Percentiles rank a stretch among this genome's conserved stretches.
Evolutionary conservation across 2,888 invertebrate genomes (phyloP).

Genomic region (Adela reaumurella): DNA sequence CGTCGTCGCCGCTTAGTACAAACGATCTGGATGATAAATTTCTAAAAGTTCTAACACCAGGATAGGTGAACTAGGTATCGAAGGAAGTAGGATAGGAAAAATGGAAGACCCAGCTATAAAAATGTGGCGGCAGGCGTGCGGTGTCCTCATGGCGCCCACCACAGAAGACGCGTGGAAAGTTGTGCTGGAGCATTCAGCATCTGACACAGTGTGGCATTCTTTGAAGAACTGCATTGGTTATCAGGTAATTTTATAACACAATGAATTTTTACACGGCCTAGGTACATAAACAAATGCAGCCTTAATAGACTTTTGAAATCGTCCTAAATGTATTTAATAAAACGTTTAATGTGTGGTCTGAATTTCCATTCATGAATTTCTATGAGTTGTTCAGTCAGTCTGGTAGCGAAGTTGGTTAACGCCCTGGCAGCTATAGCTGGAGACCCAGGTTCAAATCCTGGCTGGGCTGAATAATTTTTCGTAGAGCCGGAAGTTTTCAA

Average conservation of each 20-base stretch:
- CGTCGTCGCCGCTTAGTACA: too few species aligned
- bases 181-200: conserved; percentile 26
- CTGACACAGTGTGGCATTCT: conserved; percentile 38
- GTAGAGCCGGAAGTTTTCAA: too few species aligned
- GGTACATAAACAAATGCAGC: background rate
- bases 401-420: too few species aligned
- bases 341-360: too few species aligned
- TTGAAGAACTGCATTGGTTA: conserved; percentile 40
- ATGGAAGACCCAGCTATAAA: background rate
- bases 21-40: too few species aligned
- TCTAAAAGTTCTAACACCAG: too few species aligned
- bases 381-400: too few species aligned
- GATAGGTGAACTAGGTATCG: background rate
- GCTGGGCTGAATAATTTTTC: too few species aligned
- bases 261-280: background rate
- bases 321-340: background rate
- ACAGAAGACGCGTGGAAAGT: conserved; percentile 32
- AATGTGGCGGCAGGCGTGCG: conserved; percentile 39
- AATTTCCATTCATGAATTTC: too few species aligned
- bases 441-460: too few species aligned
- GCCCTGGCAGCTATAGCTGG: too few species aligned
- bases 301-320: conserved; percentile 8
- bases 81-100: background rate
- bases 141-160: conserved; percentile 25
- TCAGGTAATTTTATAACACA: conserved; percentile 19